Evolutionary conservation across 2,888 invertebrate species (phyloP).

Genomic region (Apotomis betuletana): DNA sequence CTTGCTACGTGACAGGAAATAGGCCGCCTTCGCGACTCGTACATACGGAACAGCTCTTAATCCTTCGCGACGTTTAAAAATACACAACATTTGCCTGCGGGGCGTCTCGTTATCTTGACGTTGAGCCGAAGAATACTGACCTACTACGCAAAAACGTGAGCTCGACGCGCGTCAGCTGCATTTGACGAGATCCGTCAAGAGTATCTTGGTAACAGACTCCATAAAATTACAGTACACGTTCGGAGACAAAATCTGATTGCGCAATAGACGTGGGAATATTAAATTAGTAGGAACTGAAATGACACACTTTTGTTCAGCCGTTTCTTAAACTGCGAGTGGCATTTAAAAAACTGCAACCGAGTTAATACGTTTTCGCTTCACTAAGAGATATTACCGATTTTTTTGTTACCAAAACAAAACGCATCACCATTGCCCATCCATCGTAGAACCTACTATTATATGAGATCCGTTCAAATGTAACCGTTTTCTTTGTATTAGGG

Average conservation of each 20-base stretch:
- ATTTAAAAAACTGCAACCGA: no score
- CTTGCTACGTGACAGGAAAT: slow-evolving; percentile 65
- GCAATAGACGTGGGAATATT: no score
- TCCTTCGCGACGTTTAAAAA: slow-evolving; percentile 30
- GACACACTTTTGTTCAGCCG: no score
- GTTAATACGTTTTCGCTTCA: no score
- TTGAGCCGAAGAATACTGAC: not conserved
- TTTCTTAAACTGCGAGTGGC: no score
- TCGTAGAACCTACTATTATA: slow-evolving; percentile 8
- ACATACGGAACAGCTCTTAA: slow-evolving; percentile 16
- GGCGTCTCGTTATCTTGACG: not conserved
- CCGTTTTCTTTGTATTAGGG: slow-evolving; percentile 58
- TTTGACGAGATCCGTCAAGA: no score
- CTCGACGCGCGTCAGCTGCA: not conserved
- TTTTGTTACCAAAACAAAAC: no score
- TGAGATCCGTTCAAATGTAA: slow-evolving; percentile 1
- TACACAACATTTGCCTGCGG: slow-evolving; percentile 9
- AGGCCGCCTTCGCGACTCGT: slow-evolving; percentile 52
- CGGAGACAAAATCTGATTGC: no score
- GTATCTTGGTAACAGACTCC: no score
- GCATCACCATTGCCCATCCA: not conserved
- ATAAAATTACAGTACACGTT: no score
- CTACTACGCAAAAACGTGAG: not conserved
- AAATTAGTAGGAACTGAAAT: no score
- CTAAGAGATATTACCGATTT: no score